phyloP scores from a whole-genome alignment of 2,888 invertebrate species.

The Ferdinandea cuprea region DNA sequence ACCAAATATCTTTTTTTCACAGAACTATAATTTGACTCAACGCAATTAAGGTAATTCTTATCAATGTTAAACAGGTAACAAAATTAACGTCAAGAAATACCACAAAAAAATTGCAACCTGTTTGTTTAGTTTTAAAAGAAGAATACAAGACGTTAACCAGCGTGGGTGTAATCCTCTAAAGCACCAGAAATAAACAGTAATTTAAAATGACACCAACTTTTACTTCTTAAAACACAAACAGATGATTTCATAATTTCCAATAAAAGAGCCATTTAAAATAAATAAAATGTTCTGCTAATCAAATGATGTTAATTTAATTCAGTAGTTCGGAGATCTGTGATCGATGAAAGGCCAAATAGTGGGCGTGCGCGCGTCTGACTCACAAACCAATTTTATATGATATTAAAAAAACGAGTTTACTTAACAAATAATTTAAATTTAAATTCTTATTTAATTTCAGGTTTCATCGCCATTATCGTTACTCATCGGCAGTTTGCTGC shows the following conservation, averaged over 20 bases:
- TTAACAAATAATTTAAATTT: background rate
- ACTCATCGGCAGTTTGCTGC: constrained; percentile 32
- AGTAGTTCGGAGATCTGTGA: constrained; percentile 1
- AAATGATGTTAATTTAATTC: constrained; percentile 5
- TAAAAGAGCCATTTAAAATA: background rate
- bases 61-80: background rate
- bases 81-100: background rate
- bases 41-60: no score
- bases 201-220: background rate
- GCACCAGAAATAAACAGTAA: background rate
- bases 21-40: no score
- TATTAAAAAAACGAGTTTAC: background rate
- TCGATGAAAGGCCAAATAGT: constrained; percentile 3
- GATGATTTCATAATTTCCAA: background rate
- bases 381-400: background rate
- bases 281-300: background rate
- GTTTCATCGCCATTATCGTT: constrained; percentile 32
- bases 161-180: constrained; percentile 7
- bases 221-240: background rate
- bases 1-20: no score
- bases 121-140: background rate
- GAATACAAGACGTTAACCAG: background rate
- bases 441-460: constrained; percentile 34
- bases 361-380: constrained; percentile 8
- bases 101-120: background rate